Evolutionary conservation across 2,113 vertebrate species (phyloP), one percentile per base, ranked within the genome.

Genomic region (Atlantisia rogersi): DNA sequence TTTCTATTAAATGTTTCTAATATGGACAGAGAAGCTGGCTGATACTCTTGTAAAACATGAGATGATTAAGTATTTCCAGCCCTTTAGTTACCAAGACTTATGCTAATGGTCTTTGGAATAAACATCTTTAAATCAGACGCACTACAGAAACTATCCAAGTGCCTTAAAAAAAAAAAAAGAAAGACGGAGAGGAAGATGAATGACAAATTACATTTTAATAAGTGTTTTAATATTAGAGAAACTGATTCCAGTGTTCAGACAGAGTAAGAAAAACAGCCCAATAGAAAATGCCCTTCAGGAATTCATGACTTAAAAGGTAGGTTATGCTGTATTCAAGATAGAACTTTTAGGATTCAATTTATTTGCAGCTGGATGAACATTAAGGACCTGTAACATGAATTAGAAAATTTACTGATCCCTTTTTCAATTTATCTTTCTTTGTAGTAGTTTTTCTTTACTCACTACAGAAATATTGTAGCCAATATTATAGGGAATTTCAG

Each of bases 71-170:
- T 80, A 69, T 89, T 93, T 94, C 77, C 48, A 89, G 59, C 9
- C 77, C 88, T 93, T 89, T 89, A 95, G 59, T 74, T 81, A 86
- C 81, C 68, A 94, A 70, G 77, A 86, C 60, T 86, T 86, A 91
- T 65, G 59, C 7, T 91, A 95, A 95, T 80, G 58, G 50, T 90
- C 20, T 80, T 86, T 22, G 8, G 29, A 88, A 88, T 80, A 92
- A 88, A 80, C 50, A 77, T 86, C 71, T 94, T 96, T 85, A 95
- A 95, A 94, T 92, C 63, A 88, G 55, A 88, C 44, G 29, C 71
- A 65, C 35, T 73, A 79, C 12, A 92, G 67, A 86, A 92, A 82
- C 76, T 76, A 82, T 88, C 35, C 15, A 86, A 88, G 50, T n/a
- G n/a, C 24, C 40, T 83, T 65, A 25, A 83, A 88, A 76, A 75